phyloP scores from a whole-genome alignment of 2,113 vertebrate species.

The Salvelinus sp. region DNA sequence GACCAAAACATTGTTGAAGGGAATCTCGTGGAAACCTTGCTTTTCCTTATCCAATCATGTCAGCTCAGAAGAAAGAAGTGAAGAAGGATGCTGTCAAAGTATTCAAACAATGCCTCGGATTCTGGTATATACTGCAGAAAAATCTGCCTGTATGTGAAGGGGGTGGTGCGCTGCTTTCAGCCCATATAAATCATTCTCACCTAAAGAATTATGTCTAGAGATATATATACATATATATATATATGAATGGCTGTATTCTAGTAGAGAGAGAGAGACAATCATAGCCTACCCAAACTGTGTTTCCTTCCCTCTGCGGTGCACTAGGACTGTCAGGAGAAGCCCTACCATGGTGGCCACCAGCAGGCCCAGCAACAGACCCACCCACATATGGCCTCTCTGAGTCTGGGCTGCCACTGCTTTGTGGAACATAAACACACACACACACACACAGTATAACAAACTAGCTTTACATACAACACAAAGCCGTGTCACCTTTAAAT shows the following conservation, averaged over 20 bases:
- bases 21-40: no score
- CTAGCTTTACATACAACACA: constrained; percentile 4
- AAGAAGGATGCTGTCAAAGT: no score
- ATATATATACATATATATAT: no score
- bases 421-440: neutral
- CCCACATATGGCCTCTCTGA: constrained; percentile 87
- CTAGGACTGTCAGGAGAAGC: constrained; percentile 71
- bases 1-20: no score
- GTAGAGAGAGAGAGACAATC: neutral
- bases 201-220: no score
- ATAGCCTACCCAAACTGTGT: constrained; percentile 87
- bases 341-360: constrained; percentile 78
- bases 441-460: neutral
- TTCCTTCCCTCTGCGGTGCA: constrained; percentile 84
- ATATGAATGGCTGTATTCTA: neutral
- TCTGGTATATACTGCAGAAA: no score
- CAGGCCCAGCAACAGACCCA: constrained; percentile 85
- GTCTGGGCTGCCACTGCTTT: constrained; percentile 57
- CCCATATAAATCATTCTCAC: no score
- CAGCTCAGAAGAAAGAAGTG: no score
- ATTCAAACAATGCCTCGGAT: no score
- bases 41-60: no score
- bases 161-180: no score
- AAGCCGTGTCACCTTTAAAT: neutral
- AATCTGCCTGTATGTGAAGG: no score